Conservation (phyloP, 2,797 vertebrate species). For the Carcharodon carcharias region DNA sequence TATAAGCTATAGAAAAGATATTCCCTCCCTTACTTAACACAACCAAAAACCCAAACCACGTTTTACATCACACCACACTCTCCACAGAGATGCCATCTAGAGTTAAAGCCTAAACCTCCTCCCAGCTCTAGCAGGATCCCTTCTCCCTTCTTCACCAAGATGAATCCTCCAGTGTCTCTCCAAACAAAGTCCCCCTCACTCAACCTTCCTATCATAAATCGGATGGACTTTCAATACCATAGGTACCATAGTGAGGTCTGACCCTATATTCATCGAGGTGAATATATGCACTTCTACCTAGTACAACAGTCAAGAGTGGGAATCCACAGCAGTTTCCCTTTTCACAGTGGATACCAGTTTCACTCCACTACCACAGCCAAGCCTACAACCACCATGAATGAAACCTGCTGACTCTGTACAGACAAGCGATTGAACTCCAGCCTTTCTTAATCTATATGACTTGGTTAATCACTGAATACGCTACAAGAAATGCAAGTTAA, state of each 20-base stretch:
- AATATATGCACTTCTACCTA: background rate
- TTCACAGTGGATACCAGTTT: background rate
- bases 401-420: background rate
- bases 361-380: background rate
- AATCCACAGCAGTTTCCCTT: background rate
- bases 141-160: too few relatives aligned
- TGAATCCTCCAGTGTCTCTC: too few relatives aligned
- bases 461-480: background rate
- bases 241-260: background rate
- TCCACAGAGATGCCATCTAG: too few relatives aligned
- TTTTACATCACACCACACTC: too few relatives aligned
- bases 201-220: background rate
- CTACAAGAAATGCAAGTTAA: background rate
- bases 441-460: background rate
- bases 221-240: background rate
- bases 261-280: background rate
- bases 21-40: too few relatives aligned
- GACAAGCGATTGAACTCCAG: background rate
- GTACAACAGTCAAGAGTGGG: background rate
- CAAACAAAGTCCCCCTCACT: too few relatives aligned
- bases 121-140: too few relatives aligned
- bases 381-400: background rate
- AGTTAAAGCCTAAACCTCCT: too few relatives aligned
- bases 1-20: too few relatives aligned
- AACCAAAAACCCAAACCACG: too few relatives aligned